phyloP scores from a whole-genome alignment of 2,888 invertebrate species.

The Pecten maximus region DNA sequence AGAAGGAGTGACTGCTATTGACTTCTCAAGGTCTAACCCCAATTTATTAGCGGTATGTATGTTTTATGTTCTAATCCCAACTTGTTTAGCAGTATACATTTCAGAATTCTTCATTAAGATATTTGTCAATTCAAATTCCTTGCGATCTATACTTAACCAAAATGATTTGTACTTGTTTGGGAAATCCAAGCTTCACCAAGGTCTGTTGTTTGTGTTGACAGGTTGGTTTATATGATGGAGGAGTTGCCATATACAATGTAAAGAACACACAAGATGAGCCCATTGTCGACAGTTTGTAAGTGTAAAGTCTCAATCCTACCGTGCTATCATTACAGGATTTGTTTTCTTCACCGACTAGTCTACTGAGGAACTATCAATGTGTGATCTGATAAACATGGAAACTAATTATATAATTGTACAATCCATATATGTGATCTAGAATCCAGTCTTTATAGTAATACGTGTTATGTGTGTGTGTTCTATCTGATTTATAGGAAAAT shows the following conservation, averaged over 20 bases:
- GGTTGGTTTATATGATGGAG: constrained; percentile 82
- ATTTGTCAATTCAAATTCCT: too few species aligned
- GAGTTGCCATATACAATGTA: constrained; percentile 81
- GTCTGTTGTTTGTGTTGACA: constrained; percentile 52
- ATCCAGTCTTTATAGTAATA: too few species aligned
- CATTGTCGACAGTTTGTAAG: constrained; percentile 81
- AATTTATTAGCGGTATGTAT: constrained; percentile 81
- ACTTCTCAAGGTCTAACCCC: constrained; percentile 80
- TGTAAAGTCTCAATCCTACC: constrained; percentile 40
- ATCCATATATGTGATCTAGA: too few species aligned
- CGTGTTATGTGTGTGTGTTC: too few species aligned
- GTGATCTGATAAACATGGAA: too few species aligned
- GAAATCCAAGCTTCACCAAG: background rate
- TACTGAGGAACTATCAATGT: too few species aligned
- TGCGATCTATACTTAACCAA: too few species aligned
- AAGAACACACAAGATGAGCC: constrained; percentile 76
- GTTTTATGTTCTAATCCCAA: background rate
- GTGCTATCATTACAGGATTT: background rate
- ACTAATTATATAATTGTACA: too few species aligned
- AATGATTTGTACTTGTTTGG: background rate
- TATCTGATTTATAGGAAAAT: too few species aligned
- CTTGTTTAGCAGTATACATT: constrained; percentile 79
- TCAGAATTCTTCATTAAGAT: background rate
- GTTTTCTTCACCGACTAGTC: too few species aligned
- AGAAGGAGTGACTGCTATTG: constrained; percentile 80